A percentile compares a stretch with the other conserved stretches of the same genome.
phyloP scores from a whole-genome alignment of 1,140 invertebrate genomes.

The Drosophila elegans region DNA sequence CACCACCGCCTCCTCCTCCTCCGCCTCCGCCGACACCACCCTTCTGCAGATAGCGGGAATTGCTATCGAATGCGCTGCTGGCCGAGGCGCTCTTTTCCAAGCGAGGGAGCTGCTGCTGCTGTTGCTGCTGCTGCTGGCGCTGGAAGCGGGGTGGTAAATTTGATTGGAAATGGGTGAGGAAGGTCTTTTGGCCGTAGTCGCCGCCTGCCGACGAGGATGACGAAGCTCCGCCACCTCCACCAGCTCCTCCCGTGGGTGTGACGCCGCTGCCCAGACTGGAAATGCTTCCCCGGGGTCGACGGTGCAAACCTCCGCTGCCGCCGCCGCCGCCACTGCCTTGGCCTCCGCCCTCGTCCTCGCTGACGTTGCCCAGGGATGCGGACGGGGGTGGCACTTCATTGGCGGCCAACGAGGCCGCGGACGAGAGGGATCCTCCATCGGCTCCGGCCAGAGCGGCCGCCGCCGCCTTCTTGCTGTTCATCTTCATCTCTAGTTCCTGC shows the following conservation, averaged over 20 bases:
- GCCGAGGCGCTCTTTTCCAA: conserved; percentile 85
- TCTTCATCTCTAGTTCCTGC: conserved; percentile 88
- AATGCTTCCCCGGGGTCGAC: conserved; percentile 66
- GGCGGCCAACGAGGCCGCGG: background rate
- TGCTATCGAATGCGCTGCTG: conserved; percentile 85
- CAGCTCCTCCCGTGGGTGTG: conserved; percentile 19
- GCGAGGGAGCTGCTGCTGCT: conserved; percentile 62
- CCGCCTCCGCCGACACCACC: conserved; percentile 30
- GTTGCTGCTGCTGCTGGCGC: conserved; percentile 88
- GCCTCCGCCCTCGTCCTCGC: conserved; percentile 57
- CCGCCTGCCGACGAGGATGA: conserved; percentile 33
- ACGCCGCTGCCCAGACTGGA: conserved; percentile 50
- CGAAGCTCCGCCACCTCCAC: conserved; percentile 14
- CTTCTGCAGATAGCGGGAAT: conserved; percentile 79
- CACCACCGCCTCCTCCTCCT: background rate
- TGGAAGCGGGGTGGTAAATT: conserved; percentile 94
- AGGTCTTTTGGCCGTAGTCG: conserved; percentile 84
- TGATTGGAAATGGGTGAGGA: conserved; percentile 90
- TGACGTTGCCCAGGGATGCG: conserved; percentile 46
- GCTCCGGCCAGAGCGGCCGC: conserved; percentile 45
- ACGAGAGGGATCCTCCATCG: conserved; percentile 2
- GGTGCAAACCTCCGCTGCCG: conserved; percentile 45
- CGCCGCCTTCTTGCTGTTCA: conserved; percentile 86
- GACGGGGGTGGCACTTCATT: conserved; percentile 21
- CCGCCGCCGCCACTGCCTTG: conserved; percentile 16